Evolutionary conservation across 2,888 invertebrate species (phyloP), one percentile per base, ranked within the genome.

Genomic region (Entomobrya multifasciata): DNA sequence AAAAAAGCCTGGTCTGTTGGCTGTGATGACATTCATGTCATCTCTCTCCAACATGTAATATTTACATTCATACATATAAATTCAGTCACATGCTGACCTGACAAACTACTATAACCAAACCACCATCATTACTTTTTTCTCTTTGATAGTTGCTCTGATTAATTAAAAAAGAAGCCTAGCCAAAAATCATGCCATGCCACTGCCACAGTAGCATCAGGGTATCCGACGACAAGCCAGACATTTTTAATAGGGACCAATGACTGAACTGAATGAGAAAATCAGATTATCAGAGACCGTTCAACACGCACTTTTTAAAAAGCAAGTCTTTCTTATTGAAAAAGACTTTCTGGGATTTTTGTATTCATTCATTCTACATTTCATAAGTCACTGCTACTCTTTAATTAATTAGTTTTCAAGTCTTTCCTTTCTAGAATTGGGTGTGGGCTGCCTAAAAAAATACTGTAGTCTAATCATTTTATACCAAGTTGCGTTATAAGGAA

Each of bases 21-120:
- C n/a, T 36, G 17, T 36, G 36, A 30, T 36, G 36, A 36, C 30
- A 6, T n/a, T 52, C 62, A 62, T 13, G 62, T 62, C 30, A 60
- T 30, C n/a, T 36, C 62, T n/a, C 25, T 30, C n/a, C 30, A 30
- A 55, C 70, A 80, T 22, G 44, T 52, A 77, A 22, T 55, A 55
- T 77, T 57, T 57, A 13, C n/a, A 62, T 36, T 62, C 36, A 41
- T 13, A 47, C 30, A 79, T 47, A 79, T 47, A 80, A 70, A 80
- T 36, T 55, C 80, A 81, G 17, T 81, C 72, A 81, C 72, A 80
- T n/a, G 70, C 55, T 81, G 72, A 72, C 80, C 82, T 82, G 55
- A 70, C 47, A 65, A 62, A 30, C 22, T 44, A 30, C 30, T 30
- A n/a, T 30, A n/a, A 13, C 30, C 8, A 67, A 20, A 8, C 36